These are phyloP conservation scores for Burhinus oedicnemus DNA, from an alignment of 2,113 vertebrate species.

Conservation along the genomic window DNA sequence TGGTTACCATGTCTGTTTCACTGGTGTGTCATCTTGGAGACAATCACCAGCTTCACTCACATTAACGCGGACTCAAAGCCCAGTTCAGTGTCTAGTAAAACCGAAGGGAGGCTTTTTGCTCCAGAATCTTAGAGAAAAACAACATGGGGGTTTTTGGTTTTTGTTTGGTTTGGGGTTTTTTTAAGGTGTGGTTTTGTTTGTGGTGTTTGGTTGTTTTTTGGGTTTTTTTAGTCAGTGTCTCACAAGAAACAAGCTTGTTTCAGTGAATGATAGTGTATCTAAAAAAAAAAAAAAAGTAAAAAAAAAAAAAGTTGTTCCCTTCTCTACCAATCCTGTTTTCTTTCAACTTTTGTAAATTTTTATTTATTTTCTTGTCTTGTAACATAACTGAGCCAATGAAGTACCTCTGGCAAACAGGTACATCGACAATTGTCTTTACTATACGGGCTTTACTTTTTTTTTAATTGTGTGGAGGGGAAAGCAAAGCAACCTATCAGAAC, in stretches of 20 bases:
- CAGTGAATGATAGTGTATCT: background rate
- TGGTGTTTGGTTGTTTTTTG: background rate
- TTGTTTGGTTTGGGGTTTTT: background rate
- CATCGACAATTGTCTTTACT: background rate
- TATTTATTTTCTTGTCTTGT: background rate
- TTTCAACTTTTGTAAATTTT: background rate
- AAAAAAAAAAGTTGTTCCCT: background rate
- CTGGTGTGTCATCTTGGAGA: background rate
- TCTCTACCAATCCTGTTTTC: background rate
- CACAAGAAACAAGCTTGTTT: background rate
- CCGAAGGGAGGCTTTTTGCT: background rate
- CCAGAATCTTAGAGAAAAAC: background rate
- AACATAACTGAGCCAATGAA: background rate
- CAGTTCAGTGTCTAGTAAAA: background rate
- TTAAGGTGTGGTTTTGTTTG: background rate
- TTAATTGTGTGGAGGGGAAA: background rate
- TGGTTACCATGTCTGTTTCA: background rate
- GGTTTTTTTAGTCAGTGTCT: background rate
- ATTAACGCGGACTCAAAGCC: background rate
- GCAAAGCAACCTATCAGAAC: background rate
- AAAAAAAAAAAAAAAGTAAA: background rate
- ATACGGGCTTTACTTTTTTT: no score
- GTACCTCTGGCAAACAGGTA: background rate
- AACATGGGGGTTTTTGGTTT: no score
- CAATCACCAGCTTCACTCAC: background rate